phyloP scores from a whole-genome alignment of 2,113 vertebrate genomes.

The Talpa occidentalis region DNA sequence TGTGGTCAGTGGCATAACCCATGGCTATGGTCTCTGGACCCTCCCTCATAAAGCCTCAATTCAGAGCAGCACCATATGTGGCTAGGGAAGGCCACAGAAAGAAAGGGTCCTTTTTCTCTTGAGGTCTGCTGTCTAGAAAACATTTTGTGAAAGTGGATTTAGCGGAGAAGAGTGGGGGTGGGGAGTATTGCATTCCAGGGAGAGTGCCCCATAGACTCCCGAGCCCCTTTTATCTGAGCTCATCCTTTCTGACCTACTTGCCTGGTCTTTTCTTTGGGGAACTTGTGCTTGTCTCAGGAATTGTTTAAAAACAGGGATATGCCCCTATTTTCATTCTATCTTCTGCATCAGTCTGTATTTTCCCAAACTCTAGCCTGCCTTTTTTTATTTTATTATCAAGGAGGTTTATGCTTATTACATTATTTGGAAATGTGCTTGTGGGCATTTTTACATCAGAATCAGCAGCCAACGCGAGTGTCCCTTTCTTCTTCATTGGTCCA shows the following conservation, averaged over 20 bases:
- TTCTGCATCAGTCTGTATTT: slow-evolving; percentile 10
- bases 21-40: slow-evolving; percentile 59
- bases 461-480: fast-evolving
- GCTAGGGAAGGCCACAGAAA: not conserved
- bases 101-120: slow-evolving; percentile 74
- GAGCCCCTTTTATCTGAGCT: not conserved
- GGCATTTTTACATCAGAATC: not conserved
- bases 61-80: slow-evolving; percentile 69
- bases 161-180: not conserved
- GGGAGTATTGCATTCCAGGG: not conserved
- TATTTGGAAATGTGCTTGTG: not conserved
- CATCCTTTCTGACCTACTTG: not conserved
- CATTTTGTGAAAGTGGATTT: slow-evolving; percentile 59
- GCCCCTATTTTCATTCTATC: not conserved
- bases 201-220: not conserved
- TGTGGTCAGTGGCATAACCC: slow-evolving; percentile 74
- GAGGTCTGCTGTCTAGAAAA: slow-evolving; percentile 64
- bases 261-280: not conserved
- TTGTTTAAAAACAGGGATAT: not conserved
- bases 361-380: not conserved
- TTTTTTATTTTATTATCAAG: slow-evolving; percentile 25
- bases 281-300: not conserved
- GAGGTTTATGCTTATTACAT: not conserved
- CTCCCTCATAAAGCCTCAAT: slow-evolving; percentile 82
- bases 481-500: not conserved